A percentile compares a stretch with the other conserved stretches of the same genome.
Conservation (phyloP, 2,888 invertebrate genomes). For the Athalia circularis region DNA sequence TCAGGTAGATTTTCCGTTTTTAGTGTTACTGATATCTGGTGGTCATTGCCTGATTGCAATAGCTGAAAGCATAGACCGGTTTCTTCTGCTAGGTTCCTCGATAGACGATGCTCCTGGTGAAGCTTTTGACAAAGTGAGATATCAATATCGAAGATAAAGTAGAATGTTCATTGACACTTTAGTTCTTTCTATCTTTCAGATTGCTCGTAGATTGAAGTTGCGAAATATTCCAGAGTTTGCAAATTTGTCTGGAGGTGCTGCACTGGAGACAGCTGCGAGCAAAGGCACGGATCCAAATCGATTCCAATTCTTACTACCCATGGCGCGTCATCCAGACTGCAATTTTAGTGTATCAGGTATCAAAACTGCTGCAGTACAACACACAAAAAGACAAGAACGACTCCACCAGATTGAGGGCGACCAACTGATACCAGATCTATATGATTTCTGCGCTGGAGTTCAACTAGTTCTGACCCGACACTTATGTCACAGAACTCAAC, state of each 20-base stretch:
- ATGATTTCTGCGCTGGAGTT: slow-evolving; percentile 91
- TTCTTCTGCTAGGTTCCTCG: slow-evolving; percentile 86
- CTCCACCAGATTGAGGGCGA: slow-evolving; percentile 80
- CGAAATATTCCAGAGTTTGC: slow-evolving; percentile 85
- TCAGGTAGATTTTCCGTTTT: slow-evolving; percentile 88
- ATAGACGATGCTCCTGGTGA: slow-evolving; percentile 95
- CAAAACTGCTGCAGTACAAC: slow-evolving; percentile 78
- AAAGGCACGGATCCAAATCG: slow-evolving; percentile 79
- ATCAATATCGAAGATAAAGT: slow-evolving; percentile 20
- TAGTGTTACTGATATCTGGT: slow-evolving; percentile 93
- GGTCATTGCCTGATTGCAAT: slow-evolving; percentile 92
- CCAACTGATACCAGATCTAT: slow-evolving; percentile 83
- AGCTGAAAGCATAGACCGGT: slow-evolving; percentile 84
- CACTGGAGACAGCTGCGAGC: slow-evolving; percentile 88
- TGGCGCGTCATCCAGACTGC: slow-evolving; percentile 84
- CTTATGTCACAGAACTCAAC: slow-evolving; percentile 86
- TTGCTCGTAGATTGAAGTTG: slow-evolving; percentile 89
- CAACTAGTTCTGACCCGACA: slow-evolving; percentile 86
- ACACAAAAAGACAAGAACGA: slow-evolving; percentile 79
- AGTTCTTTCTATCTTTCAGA: slow-evolving; percentile 72
- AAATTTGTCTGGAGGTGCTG: slow-evolving; percentile 87
- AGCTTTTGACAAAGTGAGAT: slow-evolving; percentile 89
- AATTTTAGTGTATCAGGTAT: slow-evolving; percentile 94
- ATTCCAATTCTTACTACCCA: slow-evolving; percentile 82
- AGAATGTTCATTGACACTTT: slow-evolving; percentile 13